Conservation (phyloP, 1,140 invertebrate genomes). For the Philopotamus ludificatus region DNA sequence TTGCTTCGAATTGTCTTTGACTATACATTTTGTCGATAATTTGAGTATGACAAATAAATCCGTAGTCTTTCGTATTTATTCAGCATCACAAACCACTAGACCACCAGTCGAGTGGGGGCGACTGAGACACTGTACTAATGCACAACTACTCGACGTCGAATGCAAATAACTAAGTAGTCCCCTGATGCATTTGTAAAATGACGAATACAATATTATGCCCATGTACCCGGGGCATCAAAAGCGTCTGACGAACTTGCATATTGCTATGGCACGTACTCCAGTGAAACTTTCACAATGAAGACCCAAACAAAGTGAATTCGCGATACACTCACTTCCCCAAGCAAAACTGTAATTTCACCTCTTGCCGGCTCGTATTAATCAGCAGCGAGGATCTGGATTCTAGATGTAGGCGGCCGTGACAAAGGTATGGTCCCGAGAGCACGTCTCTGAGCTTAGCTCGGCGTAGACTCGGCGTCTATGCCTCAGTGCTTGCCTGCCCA, state of each 20-base stretch:
- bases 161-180: no score
- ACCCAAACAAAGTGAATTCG: constrained; percentile 6
- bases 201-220: constrained; percentile 12
- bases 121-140: no score
- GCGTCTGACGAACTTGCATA: neutral
- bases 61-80: no score
- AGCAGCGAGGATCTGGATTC: neutral
- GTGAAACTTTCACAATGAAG: constrained; percentile 7
- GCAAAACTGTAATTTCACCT: constrained; percentile 18
- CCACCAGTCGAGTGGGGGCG: no score
- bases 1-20: no score
- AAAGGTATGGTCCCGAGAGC: neutral
- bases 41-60: no score
- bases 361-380: constrained; percentile 2
- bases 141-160: no score
- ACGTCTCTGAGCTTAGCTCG: neutral
- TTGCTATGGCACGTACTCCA: neutral
- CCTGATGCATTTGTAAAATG: neutral
- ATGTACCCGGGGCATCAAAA: neutral
- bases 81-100: no score
- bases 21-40: no score
- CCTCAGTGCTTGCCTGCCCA: neutral
- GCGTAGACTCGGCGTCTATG: neutral
- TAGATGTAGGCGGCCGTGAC: neutral
- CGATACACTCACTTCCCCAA: neutral